Conservation (phyloP, 2,888 invertebrate genomes). For the Silvanus unidentatus region DNA sequence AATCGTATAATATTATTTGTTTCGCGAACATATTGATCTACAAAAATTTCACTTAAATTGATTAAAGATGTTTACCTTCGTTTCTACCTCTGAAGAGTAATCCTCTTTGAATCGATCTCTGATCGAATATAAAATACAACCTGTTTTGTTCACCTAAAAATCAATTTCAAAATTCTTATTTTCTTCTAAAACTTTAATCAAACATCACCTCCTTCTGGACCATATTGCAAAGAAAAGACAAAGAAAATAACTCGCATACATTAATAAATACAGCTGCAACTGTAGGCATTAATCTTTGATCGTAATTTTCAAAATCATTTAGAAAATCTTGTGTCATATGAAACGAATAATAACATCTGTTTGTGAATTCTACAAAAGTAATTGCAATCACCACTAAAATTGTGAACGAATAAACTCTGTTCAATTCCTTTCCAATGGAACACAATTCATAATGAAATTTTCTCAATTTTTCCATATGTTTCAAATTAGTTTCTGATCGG, state of each 20-base stretch:
- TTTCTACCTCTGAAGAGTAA: background rate
- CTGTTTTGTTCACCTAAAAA: background rate
- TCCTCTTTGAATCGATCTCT: background rate
- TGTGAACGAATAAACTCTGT: background rate
- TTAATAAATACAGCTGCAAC: background rate
- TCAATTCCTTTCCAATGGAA: background rate
- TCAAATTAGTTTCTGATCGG: background rate
- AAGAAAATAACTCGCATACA: background rate
- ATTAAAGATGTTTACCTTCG: background rate
- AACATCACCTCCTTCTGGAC: background rate
- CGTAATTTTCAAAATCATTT: background rate
- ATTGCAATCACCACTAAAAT: background rate
- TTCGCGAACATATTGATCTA: background rate
- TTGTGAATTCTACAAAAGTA: background rate
- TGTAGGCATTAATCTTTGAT: background rate
- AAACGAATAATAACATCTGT: background rate
- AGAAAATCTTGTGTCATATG: background rate
- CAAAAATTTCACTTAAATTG: background rate
- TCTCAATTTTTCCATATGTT: background rate
- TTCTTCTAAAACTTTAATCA: background rate
- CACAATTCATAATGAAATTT: background rate
- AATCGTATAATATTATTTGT: background rate
- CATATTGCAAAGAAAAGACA: background rate
- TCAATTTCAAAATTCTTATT: background rate
- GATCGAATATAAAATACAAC: background rate